Evolutionary conservation across 2,888 invertebrate genomes (phyloP).

Genomic region (Oscheius sp.): DNA sequence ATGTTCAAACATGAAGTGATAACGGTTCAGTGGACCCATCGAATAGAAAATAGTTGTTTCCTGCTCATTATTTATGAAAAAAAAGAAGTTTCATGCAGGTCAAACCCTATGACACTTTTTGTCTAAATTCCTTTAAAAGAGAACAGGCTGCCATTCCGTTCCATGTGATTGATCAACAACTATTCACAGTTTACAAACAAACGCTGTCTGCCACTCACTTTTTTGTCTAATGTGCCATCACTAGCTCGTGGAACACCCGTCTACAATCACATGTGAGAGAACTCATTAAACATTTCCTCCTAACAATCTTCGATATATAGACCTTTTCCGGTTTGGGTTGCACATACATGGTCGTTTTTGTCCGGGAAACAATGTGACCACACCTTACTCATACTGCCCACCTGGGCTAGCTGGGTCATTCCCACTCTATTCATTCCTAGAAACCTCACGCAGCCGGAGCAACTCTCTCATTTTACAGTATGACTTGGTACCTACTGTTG

Average conservation of each 20-base stretch:
- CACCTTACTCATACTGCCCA: conserved; percentile 9
- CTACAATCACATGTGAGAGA: background rate
- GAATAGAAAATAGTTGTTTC: background rate
- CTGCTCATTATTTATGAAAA: too few relatives aligned
- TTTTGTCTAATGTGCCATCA: background rate
- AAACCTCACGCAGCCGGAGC: background rate
- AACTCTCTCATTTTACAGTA: conserved; percentile 2
- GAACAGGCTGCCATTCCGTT: conserved; percentile 25
- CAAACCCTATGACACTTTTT: background rate
- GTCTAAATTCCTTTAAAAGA: conserved; percentile 23
- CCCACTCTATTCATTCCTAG: too few relatives aligned
- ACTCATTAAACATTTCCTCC: background rate
- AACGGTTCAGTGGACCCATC: conserved; percentile 1
- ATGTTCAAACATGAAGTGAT: background rate
- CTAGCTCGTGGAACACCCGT: conserved; percentile 5
- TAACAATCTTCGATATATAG: background rate
- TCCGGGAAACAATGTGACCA: background rate
- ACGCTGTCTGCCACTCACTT: conserved; percentile 17
- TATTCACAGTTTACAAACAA: conserved; percentile 26
- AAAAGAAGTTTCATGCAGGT: too few relatives aligned
- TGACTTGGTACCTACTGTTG: conserved; percentile 32
- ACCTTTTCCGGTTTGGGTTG: background rate
- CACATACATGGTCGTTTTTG: too few relatives aligned
- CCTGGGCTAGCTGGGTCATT: too few relatives aligned
- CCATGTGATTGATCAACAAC: conserved; percentile 24